A percentile compares a stretch with the other conserved stretches of the same genome.
phyloP scores from a whole-genome alignment of 2,888 invertebrate genomes.

The Iselma pallidipennis region DNA sequence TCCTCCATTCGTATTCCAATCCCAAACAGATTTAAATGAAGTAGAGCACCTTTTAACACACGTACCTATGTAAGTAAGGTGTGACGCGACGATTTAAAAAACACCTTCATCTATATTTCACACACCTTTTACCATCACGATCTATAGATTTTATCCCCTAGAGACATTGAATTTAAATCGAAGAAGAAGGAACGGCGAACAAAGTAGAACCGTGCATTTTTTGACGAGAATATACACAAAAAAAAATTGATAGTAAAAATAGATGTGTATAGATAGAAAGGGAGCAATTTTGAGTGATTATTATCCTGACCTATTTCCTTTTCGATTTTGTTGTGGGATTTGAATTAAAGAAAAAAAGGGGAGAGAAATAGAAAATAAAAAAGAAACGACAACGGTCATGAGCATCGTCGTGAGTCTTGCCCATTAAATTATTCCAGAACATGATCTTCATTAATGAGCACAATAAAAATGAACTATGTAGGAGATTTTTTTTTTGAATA shows the following conservation, averaged over 20 bases:
- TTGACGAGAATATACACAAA: too few relatives aligned
- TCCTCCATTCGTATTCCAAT: constrained; percentile 11
- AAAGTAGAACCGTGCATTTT: too few relatives aligned
- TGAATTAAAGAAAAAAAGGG: constrained; percentile 17
- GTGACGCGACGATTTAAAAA: constrained; percentile 15
- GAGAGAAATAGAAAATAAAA: not conserved
- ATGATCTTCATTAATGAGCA: constrained; percentile 49
- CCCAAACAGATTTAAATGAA: constrained; percentile 3
- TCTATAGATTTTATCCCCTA: not conserved
- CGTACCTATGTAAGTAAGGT: not conserved
- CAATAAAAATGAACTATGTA: constrained; percentile 38
- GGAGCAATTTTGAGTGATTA: not conserved
- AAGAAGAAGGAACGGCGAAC: not conserved
- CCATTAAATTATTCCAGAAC: constrained; percentile 52
- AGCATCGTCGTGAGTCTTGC: constrained; percentile 25
- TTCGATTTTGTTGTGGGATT: constrained; percentile 17
- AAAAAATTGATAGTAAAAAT: not conserved
- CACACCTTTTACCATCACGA: not conserved
- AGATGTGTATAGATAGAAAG: not conserved
- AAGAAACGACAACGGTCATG: constrained; percentile 27
- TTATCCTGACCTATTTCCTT: constrained; percentile 20
- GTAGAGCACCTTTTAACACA: too few relatives aligned
- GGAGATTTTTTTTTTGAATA: constrained; percentile 1
- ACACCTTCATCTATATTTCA: constrained; percentile 22
- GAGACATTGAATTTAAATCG: not conserved